These are phyloP conservation scores for Pseudolaguvia tuberculata DNA, from an alignment of 2,113 vertebrate genomes.

Conservation along the genomic window DNA sequence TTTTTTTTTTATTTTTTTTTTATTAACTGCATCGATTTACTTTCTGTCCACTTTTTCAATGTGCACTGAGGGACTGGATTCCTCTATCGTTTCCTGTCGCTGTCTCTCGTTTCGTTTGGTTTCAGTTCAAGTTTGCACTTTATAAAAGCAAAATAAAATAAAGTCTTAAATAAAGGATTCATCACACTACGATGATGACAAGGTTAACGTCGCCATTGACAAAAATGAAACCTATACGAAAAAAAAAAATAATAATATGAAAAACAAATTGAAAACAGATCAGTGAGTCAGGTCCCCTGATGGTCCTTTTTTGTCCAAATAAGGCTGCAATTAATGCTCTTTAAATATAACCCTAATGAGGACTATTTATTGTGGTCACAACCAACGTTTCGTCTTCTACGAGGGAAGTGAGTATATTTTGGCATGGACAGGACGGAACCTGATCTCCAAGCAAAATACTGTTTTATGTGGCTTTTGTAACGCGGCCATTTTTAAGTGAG, in stretches of 20 bases:
- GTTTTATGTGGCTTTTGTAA: constrained; percentile 49
- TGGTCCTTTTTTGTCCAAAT: constrained; percentile 33
- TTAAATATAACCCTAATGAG: constrained; percentile 44
- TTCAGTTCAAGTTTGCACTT: neutral
- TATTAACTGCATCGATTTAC: neutral
- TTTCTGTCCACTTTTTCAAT: neutral
- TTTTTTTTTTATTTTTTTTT: too few relatives aligned
- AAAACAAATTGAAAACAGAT: constrained; percentile 32
- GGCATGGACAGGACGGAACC: constrained; percentile 32
- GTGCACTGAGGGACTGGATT: neutral
- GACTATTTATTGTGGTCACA: constrained; percentile 45
- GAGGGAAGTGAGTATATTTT: constrained; percentile 38
- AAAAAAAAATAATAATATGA: constrained; percentile 15
- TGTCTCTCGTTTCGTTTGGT: constrained; percentile 1
- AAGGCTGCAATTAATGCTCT: constrained; percentile 43
- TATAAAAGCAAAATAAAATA: neutral
- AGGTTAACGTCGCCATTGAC: neutral
- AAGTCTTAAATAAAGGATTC: neutral
- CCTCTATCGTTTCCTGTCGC: neutral
- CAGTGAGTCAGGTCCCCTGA: constrained; percentile 27
- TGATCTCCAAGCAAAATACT: constrained; percentile 48
- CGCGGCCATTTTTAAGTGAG: constrained; percentile 53
- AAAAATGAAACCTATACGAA: constrained; percentile 15
- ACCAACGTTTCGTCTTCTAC: constrained; percentile 38
- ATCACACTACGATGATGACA: neutral